Evolutionary conservation across 2,888 invertebrate genomes (phyloP).

Genomic region (Timandra comae): DNA sequence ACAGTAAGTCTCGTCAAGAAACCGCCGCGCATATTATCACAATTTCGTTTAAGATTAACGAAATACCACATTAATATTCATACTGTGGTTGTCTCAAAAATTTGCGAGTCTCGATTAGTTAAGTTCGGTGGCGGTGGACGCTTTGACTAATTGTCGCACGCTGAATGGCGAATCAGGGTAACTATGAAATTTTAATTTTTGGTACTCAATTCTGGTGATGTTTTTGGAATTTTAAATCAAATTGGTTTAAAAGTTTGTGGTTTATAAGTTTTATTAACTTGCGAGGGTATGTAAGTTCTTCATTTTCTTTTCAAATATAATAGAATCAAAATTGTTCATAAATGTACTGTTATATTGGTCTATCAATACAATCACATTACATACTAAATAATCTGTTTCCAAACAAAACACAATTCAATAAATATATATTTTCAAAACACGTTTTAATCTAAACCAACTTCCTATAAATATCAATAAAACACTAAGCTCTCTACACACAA

Average conservation of each 20-base stretch:
- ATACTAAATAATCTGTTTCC: too few relatives aligned
- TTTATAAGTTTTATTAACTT: too few relatives aligned
- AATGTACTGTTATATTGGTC: too few relatives aligned
- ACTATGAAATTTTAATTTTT: not conserved
- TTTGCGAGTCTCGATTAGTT: slow-evolving; percentile 53
- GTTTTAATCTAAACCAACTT: too few relatives aligned
- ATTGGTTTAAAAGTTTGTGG: too few relatives aligned
- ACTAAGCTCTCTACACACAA: too few relatives aligned
- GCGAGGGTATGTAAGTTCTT: not conserved
- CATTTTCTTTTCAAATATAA: too few relatives aligned
- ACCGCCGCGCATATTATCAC: slow-evolving; percentile 72
- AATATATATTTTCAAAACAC: too few relatives aligned
- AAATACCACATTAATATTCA: slow-evolving; percentile 68
- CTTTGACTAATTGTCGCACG: not conserved
- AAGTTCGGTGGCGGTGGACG: slow-evolving; percentile 18
- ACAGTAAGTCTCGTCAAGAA: slow-evolving; percentile 61
- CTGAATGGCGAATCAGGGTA: not conserved
- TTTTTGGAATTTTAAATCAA: not conserved
- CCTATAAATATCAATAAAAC: too few relatives aligned
- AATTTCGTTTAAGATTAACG: slow-evolving; percentile 71
- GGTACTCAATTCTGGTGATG: not conserved
- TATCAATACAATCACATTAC: too few relatives aligned
- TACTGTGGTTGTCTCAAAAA: slow-evolving; percentile 28
- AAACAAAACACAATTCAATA: too few relatives aligned
- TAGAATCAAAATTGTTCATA: too few relatives aligned